Conservation (phyloP, 2,113 vertebrate species). For the Sceloporus undulatus region DNA sequence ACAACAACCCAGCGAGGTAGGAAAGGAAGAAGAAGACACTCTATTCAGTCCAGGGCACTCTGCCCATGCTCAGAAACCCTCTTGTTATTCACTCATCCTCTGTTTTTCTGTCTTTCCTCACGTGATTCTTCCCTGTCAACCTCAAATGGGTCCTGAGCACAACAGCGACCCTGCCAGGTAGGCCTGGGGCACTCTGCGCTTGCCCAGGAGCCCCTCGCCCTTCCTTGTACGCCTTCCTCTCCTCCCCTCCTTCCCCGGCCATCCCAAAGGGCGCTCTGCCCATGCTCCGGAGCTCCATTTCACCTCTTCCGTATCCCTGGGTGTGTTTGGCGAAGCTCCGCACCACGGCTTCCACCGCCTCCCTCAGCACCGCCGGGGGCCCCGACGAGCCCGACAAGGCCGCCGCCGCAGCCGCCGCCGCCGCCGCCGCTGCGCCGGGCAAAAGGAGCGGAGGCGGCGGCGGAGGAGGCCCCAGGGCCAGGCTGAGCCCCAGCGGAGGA, state of each 20-base stretch:
- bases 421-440: no score
- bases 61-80: not conserved
- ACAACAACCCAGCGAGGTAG: no score
- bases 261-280: not conserved
- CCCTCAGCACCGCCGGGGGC: slow-evolving; percentile 91
- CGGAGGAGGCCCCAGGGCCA: slow-evolving; percentile 73
- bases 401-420: slow-evolving; percentile 71
- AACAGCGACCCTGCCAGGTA: not conserved
- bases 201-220: not conserved
- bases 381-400: slow-evolving; percentile 50
- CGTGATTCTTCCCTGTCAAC: no score
- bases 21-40: no score
- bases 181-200: not conserved
- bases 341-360: slow-evolving; percentile 96
- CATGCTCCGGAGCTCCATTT: slow-evolving; percentile 18
- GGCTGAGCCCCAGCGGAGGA: slow-evolving; percentile 72
- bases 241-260: no score
- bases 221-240: no score
- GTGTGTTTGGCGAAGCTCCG: slow-evolving; percentile 97
- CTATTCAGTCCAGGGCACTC: not conserved
- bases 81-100: no score
- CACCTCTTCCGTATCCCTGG: slow-evolving; percentile 95
- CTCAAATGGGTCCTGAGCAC: no score
- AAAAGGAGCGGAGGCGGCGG: slow-evolving; percentile 61
- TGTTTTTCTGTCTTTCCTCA: no score